phyloP scores from a whole-genome alignment of 2,113 vertebrate genomes.

The Brachyistius frenatus region DNA sequence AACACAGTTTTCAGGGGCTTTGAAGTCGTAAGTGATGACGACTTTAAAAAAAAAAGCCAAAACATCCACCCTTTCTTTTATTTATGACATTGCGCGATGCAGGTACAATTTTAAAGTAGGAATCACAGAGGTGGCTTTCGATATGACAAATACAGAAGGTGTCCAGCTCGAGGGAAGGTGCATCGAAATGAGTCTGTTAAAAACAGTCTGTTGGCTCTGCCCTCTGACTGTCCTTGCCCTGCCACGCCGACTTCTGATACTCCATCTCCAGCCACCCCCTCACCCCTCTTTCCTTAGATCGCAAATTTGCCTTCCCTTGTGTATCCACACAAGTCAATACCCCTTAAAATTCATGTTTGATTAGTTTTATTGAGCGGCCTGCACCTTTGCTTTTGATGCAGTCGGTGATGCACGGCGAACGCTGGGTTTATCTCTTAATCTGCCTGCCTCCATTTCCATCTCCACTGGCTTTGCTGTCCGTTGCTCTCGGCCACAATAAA shows the following conservation, averaged over 20 bases:
- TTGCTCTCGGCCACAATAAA: slow-evolving; percentile 43
- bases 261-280: slow-evolving; percentile 35
- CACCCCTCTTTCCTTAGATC: slow-evolving; percentile 32
- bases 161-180: not conserved
- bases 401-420: slow-evolving; percentile 50
- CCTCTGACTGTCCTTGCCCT: slow-evolving; percentile 61
- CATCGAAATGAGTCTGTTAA: slow-evolving; percentile 7
- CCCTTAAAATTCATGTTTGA: slow-evolving; percentile 78
- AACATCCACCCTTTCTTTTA: not conserved
- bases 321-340: slow-evolving; percentile 61
- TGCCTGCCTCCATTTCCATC: slow-evolving; percentile 20
- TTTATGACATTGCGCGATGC: not conserved
- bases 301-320: slow-evolving; percentile 54
- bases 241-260: slow-evolving; percentile 41
- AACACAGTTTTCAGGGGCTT: too few relatives aligned
- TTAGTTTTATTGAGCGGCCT: slow-evolving; percentile 75
- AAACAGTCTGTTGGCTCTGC: slow-evolving; percentile 9
- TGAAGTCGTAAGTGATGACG: not conserved
- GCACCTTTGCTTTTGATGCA: slow-evolving; percentile 54
- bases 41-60: not conserved
- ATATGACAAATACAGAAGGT: not conserved
- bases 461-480: slow-evolving; percentile 1
- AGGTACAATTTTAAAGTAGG: not conserved
- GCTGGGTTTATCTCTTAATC: slow-evolving; percentile 54
- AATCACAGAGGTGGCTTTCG: not conserved